Conservation (phyloP, 92 coral and sea anemone species). For the Desmophyllum pertusum region DNA sequence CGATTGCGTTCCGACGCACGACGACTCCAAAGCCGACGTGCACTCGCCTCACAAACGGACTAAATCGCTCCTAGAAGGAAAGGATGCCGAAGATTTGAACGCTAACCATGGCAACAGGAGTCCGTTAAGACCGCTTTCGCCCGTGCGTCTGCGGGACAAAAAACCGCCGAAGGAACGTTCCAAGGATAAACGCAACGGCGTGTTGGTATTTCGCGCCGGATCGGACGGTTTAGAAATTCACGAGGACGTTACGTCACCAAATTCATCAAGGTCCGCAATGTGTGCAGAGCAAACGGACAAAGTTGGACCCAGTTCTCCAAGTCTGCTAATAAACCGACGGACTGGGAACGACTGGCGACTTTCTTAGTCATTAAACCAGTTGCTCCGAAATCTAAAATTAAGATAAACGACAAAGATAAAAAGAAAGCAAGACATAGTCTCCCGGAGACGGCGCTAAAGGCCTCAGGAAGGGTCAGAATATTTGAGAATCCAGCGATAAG, state of each 20-base stretch:
- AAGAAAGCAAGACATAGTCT: slow-evolving; percentile 69
- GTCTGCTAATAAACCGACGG: slow-evolving; percentile 37
- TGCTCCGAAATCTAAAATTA: slow-evolving; percentile 64
- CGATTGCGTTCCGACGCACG: slow-evolving; percentile 58
- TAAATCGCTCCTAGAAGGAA: slow-evolving; percentile 76
- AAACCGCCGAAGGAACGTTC: slow-evolving; percentile 44
- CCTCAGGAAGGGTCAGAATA: slow-evolving; percentile 71
- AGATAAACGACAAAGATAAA: slow-evolving; percentile 71
- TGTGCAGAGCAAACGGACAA: slow-evolving; percentile 13
- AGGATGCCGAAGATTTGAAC: slow-evolving; percentile 61
- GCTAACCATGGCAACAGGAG: background rate
- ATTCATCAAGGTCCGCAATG: slow-evolving; percentile 36
- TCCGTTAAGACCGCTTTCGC: slow-evolving; percentile 60
- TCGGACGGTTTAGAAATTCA: slow-evolving; percentile 74
- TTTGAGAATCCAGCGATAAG: slow-evolving; percentile 82
- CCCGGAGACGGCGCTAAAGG: slow-evolving; percentile 51
- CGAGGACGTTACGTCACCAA: slow-evolving; percentile 67
- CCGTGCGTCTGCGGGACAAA: slow-evolving; percentile 62
- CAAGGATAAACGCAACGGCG: slow-evolving; percentile 79
- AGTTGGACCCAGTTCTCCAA: slow-evolving; percentile 41
- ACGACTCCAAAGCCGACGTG: slow-evolving; percentile 4
- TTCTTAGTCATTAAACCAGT: slow-evolving; percentile 84
- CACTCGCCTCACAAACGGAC: slow-evolving; percentile 59
- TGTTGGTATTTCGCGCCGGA: slow-evolving; percentile 80
- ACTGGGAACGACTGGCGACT: slow-evolving; percentile 78